Evolutionary conservation across 1,140 invertebrate species (phyloP), one percentile per base, ranked within the genome.

Genomic region (Nasonia vitripennis): DNA sequence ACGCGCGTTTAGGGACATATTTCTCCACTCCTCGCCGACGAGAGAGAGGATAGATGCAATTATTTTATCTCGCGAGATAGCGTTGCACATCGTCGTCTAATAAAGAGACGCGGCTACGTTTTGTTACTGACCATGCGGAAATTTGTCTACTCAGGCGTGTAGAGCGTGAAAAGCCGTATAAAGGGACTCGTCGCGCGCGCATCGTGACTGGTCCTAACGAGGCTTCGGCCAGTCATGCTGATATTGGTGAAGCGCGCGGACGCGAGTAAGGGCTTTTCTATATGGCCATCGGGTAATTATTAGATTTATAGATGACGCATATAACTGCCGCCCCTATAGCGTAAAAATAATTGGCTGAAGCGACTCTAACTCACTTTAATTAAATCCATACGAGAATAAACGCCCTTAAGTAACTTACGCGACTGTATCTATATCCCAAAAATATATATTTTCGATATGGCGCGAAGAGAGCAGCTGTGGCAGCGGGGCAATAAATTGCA

Each of bases 401-500:
- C 55, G 55, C 20, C 55, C 55, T n/a, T 62, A 62, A 62, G 55
- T n/a, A 17, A 62, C 14, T 7, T 62, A n/a, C 20, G 14, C 20
- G 14, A 62, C 17, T n/a, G 7, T 62, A 62, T 62, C 17, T 62
- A 45, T 62, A n/a, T 62, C 55, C 55, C 55, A 20, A 62, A 62
- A 62, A 62, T 62, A 20, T 62, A 20, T 17, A 62, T 20, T 62
- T 62, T 62, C 6, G 55, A n/a, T 62, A 62, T 17, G 20, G 73
- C 17, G 2, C 34, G 20, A 48, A 41, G 45, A n/a, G 6, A 27
- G 45, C 7, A 51, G 51, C 37, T 62, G 81, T 27, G 77, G 80
- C n/a, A 7, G 12, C 4, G 34, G 48, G 23, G 71, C 55, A 70
- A 85, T 85, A 81, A 85, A 85, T 85, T 34, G 37, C 55, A 37